phyloP scores from a whole-genome alignment of 2,797 vertebrate species.

The Silurus lanzhouensis region DNA sequence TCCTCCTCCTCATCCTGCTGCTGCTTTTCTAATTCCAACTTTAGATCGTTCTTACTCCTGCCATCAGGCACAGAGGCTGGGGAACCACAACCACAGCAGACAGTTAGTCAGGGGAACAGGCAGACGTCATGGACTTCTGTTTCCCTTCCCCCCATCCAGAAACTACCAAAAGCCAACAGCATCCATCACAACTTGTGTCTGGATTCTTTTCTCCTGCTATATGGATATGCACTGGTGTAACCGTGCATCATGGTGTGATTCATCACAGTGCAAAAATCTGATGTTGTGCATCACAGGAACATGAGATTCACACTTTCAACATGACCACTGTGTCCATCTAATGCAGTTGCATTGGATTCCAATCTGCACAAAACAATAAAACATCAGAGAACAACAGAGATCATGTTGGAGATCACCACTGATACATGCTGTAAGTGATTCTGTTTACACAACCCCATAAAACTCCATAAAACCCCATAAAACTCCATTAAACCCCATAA shows the following conservation, averaged over 20 bases:
- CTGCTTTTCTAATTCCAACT: slow-evolving; percentile 58
- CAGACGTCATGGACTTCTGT: slow-evolving; percentile 40
- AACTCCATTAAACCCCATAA: too few relatives aligned
- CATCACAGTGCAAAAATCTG: neutral
- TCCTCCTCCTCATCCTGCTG: slow-evolving; percentile 38
- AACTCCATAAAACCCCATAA: too few relatives aligned
- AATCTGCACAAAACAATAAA: neutral
- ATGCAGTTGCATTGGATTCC: neutral
- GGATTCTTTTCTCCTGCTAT: neutral
- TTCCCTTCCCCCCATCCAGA: slow-evolving; percentile 49
- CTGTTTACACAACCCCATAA: too few relatives aligned
- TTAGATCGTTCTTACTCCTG: slow-evolving; percentile 52
- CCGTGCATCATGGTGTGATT: neutral
- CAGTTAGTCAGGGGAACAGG: slow-evolving; percentile 47
- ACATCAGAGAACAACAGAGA: too few relatives aligned
- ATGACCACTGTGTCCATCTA: neutral
- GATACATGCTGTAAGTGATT: too few relatives aligned
- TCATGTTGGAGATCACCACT: too few relatives aligned
- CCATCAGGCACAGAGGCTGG: slow-evolving; percentile 47
- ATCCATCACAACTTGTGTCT: neutral
- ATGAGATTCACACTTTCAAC: neutral
- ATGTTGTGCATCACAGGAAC: neutral
- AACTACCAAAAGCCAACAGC: slow-evolving; percentile 37
- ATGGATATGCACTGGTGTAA: neutral
- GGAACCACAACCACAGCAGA: slow-evolving; percentile 57